A percentile compares a stretch with the other conserved stretches of the same genome.
Conservation (phyloP, 2,888 invertebrate species). For the Dioctria rufipes region DNA sequence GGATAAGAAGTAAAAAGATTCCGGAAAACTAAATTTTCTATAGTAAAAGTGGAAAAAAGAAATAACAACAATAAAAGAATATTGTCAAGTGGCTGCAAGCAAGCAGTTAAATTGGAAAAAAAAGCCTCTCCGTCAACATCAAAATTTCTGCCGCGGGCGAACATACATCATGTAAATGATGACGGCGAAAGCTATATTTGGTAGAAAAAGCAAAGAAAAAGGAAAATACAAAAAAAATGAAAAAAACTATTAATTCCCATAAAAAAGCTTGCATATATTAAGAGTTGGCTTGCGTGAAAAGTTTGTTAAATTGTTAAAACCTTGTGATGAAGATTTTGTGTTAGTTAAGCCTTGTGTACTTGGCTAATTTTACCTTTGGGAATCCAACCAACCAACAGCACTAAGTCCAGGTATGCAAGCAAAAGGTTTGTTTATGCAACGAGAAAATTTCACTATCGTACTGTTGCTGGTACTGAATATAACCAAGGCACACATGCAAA, state of each 20-base stretch:
- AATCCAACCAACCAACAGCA: background rate
- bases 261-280: background rate
- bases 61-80: too few species aligned
- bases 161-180: background rate
- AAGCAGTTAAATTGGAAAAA: background rate
- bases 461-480: background rate
- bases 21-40: too few species aligned
- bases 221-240: background rate
- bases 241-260: background rate
- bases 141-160: background rate
- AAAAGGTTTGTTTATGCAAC: too few species aligned
- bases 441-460: background rate
- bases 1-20: too few species aligned
- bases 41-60: too few species aligned
- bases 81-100: too few species aligned
- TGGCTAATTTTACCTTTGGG: slow-evolving; percentile 3
- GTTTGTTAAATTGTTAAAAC: background rate
- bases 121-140: background rate
- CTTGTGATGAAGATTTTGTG: background rate
- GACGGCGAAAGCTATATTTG: background rate
- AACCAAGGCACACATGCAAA: background rate
- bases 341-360: slow-evolving; percentile 7
- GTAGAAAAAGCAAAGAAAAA: background rate
- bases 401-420: too few species aligned
- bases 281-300: background rate